Conservation (phyloP, 2,113 vertebrate genomes). For the Eurystomus gularis region DNA sequence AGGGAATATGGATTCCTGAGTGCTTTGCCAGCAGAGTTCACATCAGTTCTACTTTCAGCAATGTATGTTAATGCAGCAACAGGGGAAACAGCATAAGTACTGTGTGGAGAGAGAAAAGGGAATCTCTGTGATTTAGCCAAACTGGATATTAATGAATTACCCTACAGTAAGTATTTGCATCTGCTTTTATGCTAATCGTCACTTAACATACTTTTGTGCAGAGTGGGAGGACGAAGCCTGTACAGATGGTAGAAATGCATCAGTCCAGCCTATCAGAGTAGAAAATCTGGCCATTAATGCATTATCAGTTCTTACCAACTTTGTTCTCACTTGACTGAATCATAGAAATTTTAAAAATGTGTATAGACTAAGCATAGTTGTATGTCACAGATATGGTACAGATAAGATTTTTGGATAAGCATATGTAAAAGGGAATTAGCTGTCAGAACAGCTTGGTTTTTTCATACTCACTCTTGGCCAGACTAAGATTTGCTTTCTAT, state of each 20-base stretch:
- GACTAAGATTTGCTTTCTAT: background rate
- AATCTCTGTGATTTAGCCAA: constrained; percentile 48
- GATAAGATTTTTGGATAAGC: background rate
- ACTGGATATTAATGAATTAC: constrained; percentile 42
- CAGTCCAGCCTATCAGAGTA: background rate
- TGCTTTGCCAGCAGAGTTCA: constrained; percentile 8
- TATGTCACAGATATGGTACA: background rate
- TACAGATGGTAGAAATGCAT: background rate
- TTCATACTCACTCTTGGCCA: background rate
- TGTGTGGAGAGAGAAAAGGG: constrained; percentile 24
- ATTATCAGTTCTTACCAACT: constrained; percentile 7
- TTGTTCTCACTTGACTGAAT: background rate
- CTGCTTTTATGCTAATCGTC: constrained; percentile 15
- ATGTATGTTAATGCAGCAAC: constrained; percentile 59
- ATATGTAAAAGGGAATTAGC: background rate
- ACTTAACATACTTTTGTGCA: background rate
- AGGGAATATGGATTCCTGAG: constrained; percentile 14
- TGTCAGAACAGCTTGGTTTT: background rate
- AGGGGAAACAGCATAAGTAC: constrained; percentile 31
- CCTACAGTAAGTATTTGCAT: background rate
- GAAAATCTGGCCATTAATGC: constrained; percentile 25
- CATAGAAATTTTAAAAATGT: background rate
- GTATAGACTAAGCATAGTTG: background rate
- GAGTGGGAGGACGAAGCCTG: background rate
- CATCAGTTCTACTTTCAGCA: constrained; percentile 56